A percentile compares a stretch with the other conserved stretches of the same genome.
Conservation (phyloP, 2,888 invertebrate species). For the Cerastoderma edule region DNA sequence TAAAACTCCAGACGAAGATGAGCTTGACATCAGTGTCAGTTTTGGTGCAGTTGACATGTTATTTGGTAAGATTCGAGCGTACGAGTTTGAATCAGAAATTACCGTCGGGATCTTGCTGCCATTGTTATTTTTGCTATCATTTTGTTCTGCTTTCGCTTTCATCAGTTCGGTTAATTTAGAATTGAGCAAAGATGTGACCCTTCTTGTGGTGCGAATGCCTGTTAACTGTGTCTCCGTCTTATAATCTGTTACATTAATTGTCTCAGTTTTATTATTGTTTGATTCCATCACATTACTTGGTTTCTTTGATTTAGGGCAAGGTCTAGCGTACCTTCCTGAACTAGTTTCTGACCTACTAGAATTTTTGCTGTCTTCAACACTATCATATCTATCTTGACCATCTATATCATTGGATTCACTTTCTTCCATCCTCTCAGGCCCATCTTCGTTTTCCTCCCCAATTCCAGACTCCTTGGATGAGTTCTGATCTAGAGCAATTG, state of each 20-base stretch:
- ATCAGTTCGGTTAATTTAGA: conserved; percentile 42
- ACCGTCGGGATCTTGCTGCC: background rate
- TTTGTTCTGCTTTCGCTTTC: conserved; percentile 55
- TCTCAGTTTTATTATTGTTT: conserved; percentile 17
- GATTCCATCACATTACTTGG: conserved; percentile 39
- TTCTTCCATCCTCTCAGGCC: conserved; percentile 22
- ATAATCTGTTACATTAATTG: too few relatives aligned
- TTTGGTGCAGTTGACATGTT: conserved; percentile 28
- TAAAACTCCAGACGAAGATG: background rate
- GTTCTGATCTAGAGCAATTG: conserved; percentile 45
- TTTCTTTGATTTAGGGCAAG: conserved; percentile 56
- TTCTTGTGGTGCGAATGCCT: too few relatives aligned
- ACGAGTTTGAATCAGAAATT: background rate
- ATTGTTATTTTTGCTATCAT: conserved; percentile 6
- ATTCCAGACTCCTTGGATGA: conserved; percentile 52
- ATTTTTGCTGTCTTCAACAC: conserved; percentile 7
- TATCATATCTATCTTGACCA: conserved; percentile 5
- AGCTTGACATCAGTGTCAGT: conserved; percentile 46
- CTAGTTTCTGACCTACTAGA: conserved; percentile 15
- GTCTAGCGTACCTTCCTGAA: conserved; percentile 39
- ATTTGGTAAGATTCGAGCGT: background rate
- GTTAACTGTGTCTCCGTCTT: too few relatives aligned
- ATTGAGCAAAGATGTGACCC: conserved; percentile 18
- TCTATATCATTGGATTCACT: conserved; percentile 13
- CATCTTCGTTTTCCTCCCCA: conserved; percentile 31